These are phyloP conservation scores for Pristionchus mayeri DNA, from an alignment of 2,888 invertebrate genomes.

Conservation along the genomic window DNA sequence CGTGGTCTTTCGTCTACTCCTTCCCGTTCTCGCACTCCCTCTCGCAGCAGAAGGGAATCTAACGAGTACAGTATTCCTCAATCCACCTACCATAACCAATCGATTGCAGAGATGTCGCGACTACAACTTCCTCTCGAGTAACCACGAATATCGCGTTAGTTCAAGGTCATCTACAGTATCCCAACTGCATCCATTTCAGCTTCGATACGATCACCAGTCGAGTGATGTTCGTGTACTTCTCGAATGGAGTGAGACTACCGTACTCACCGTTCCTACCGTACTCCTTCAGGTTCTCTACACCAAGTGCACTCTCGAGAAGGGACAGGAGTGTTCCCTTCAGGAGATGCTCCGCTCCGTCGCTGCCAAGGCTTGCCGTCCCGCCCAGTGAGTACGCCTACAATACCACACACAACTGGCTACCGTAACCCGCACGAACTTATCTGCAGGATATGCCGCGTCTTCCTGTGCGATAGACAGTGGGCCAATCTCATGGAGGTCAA, in stretches of 20 bases:
- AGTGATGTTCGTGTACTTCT: background rate
- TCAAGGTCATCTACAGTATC: background rate
- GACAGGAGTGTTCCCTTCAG: background rate
- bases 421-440: background rate
- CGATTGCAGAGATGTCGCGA: background rate
- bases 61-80: background rate
- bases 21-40: background rate
- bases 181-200: background rate
- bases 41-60: background rate
- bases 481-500: background rate
- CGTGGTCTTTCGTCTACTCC: background rate
- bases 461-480: constrained; percentile 3
- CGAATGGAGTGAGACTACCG: background rate
- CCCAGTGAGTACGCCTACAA: background rate
- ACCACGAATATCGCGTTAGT: background rate
- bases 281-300: constrained; percentile 5
- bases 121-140: background rate
- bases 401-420: background rate
- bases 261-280: no score
- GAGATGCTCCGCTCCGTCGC: constrained; percentile 10
- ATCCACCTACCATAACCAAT: background rate
- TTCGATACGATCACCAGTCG: constrained; percentile 2
- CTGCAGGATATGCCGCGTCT: constrained; percentile 6
- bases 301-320: background rate
- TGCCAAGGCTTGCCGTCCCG: constrained; percentile 1